These are phyloP conservation scores for Atlantisia rogersi DNA, from an alignment of 2,113 vertebrate genomes.

Conservation along the genomic window DNA sequence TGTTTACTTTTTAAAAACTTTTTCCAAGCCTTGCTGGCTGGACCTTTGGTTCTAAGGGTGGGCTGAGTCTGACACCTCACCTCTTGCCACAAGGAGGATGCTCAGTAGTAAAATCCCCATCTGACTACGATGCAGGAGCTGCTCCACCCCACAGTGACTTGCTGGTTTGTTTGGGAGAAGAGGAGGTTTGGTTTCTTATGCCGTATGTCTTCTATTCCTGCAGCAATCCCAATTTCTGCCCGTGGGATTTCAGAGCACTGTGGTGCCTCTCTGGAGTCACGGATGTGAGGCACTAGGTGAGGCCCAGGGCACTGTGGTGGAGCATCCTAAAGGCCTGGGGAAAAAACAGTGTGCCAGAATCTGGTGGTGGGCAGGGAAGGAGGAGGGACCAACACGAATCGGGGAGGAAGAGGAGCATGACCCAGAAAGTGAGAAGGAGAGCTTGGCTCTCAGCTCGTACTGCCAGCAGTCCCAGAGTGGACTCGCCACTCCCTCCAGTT, in stretches of 20 bases:
- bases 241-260: not conserved
- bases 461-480: not conserved
- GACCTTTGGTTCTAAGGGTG: not conserved
- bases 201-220: not conserved
- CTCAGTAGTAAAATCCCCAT: not conserved
- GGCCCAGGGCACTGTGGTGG: fast-evolving
- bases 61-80: not conserved
- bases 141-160: not conserved
- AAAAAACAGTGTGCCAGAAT: not conserved
- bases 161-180: not conserved
- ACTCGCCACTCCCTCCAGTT: not conserved
- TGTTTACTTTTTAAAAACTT: not conserved
- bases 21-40: not conserved
- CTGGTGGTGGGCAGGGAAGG: not conserved
- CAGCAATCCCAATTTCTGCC: not conserved
- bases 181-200: not conserved
- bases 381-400: fast-evolving
- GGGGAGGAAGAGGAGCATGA: not conserved
- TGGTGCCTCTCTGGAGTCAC: not conserved
- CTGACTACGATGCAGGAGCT: not conserved
- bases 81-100: not conserved
- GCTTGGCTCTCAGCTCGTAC: not conserved
- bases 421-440: not conserved
- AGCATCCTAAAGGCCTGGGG: not conserved
- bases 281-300: not conserved